Evolutionary conservation across 2,888 invertebrate species (phyloP), one percentile per base, ranked within the genome.

Genomic region (Alcis repandata): DNA sequence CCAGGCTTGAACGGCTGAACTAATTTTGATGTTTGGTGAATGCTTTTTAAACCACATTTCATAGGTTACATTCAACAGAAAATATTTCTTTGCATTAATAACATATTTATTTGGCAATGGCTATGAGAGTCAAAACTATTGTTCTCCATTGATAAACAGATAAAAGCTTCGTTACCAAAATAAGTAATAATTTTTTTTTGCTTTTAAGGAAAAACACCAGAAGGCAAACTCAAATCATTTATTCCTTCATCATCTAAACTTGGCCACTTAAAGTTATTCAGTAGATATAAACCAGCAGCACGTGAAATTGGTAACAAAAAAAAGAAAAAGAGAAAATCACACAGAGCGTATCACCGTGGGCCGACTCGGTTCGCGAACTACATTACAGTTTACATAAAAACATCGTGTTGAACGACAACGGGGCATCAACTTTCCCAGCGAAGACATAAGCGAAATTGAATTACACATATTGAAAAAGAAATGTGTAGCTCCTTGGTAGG

Each of bases 381-480:
- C 92, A 91, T 92, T 92, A 91, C 91, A 92, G 91, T 92, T 92
- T 91, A 93, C 93, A 93, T 92, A 93, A 93, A 92, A 93, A 93
- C 92, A 92, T 91, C 92, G 90, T 90, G 92, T 90, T 91, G 87
- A 92, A 92, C 91, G 92, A 92, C 93, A 93, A 91, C 92, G 89
- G 90, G 89, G 91, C 92, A 92, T 92, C 92, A 92, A 92, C 91
- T 93, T 92, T 91, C 91, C 92, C 91, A 91, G 92, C 92, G 91
- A 93, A 93, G 93, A 92, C 93, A 92, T 92, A 93, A 92, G 92
- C 92, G 91, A 92, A 93, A 93, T 92, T 92, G 93, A 93, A 93
- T 92, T 92, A 93, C 93, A 93, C 92, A 92, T 93, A 93, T 93
- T 92, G 93, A 93, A 93, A 93, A 92, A 92, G 92, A 92, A 93